Percentiles rank a stretch among this genome's conserved stretches.
These are phyloP conservation scores for Otocyon megalotis DNA, from an alignment of 2,113 vertebrate species.

Conservation along the genomic window DNA sequence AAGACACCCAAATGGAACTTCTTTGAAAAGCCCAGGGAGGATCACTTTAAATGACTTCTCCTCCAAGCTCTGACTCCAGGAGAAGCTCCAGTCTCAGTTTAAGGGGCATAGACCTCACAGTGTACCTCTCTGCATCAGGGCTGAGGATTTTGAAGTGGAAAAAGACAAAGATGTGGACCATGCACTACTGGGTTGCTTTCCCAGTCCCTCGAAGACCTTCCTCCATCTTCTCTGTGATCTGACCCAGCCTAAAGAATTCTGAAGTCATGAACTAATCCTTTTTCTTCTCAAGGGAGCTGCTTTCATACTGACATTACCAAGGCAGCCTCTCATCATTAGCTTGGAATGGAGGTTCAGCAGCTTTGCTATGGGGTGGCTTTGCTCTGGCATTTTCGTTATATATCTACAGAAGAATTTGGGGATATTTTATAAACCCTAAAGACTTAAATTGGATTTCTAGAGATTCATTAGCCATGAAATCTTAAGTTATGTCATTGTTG, in stretches of 20 bases:
- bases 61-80: background rate
- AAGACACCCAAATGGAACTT: background rate
- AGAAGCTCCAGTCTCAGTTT: background rate
- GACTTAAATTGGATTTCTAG: slow-evolving; percentile 9
- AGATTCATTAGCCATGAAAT: background rate
- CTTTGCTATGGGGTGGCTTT: background rate
- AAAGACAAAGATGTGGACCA: background rate
- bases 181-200: background rate
- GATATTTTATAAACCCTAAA: slow-evolving; percentile 36
- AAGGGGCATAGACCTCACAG: background rate
- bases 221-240: background rate
- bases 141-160: background rate
- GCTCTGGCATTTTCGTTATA: background rate
- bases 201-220: background rate
- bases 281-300: background rate
- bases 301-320: background rate
- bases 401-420: background rate
- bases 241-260: background rate
- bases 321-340: background rate
- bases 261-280: background rate
- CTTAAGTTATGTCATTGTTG: slow-evolving; percentile 41
- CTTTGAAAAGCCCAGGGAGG: background rate
- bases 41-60: background rate
- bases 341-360: background rate
- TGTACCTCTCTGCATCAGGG: background rate